Base-by-base conservation (phyloP, 2,797 vertebrate genomes). In the Hypotaenidia philippensis region DNA sequence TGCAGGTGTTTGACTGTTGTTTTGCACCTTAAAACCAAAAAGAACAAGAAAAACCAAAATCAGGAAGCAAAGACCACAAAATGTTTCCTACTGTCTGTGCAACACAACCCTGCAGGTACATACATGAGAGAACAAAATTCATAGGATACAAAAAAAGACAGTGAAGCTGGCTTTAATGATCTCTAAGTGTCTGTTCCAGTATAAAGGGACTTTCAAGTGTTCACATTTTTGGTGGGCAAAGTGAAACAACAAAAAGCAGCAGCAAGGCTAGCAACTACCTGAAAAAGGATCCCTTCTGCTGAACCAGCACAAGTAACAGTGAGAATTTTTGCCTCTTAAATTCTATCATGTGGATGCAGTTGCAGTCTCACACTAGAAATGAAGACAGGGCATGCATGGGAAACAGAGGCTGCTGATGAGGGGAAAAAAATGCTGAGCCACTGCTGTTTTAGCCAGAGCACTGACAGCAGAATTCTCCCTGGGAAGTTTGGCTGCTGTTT, bases 401-500 rank as follows among this genome's bases (percentile, higher is more conserved):
- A 95, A 95, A 90, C 52, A 84, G 83, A 88, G 59, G 63, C 29
- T 0, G 9, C 91, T 86, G 90, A 91, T 76, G 88, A 88, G 63
- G 34, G 6, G 5, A 32, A 91, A 89, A 72, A 72, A 77, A 8
- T 76, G 91, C 91, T 92, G 90, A 96, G 76, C 59, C 77, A 88
- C 80, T 90, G 94, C 85, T 94, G 80, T 94, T 95, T 96, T 90
- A 95, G 80, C 70, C 5, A 1, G 23, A 90, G 86, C 90, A 70
- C 66, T 84, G 88, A 65, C 83, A 95, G 80, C 83, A 95, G 49
- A 88, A 91, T 79, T 82, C 59, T 76, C 50, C 74, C 83, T 95
- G 95, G 91, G 91, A 95, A 91, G 85, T 47, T 34, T 76, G 61
- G 74, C 66, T 84, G 80, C 74, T 94, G 55, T 40, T 94, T 96